Evolutionary conservation across 2,113 vertebrate genomes (phyloP), one percentile per base, ranked within the genome.

Genomic region (Pitta sordida): DNA sequence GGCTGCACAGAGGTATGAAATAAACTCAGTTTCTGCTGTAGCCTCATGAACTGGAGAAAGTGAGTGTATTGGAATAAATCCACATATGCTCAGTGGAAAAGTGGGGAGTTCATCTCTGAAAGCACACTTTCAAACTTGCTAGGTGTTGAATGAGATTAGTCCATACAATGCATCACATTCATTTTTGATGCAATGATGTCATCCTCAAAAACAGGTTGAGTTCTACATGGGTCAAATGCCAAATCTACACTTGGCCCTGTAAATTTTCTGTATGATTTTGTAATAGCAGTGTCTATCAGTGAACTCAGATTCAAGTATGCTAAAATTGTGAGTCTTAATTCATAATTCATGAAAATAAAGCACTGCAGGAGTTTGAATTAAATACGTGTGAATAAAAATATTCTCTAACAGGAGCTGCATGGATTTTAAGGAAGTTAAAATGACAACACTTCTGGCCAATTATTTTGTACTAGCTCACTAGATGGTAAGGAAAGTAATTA

Each of bases 1-100:
- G 95, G 96, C 96, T 93, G 82, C 78, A 74, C 9, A 30, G 68
- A 60, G n/a, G 59, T 76, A 88, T 88, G 91, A 96, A 96, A 94
- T 62, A 89, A 97, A 96, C 79, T 88, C 74, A 24, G 19, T 55
- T 43, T 75, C 82, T 79, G 74, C 49, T 51, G 79, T 91, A 94
- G 83, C 36, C 53, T 92, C 79, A 86, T 52, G 83, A 94, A 23
- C n/a, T 48, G 83, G 48, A 70, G 80, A 79, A 27, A 43, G 39
- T 39, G 90, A 92, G 36, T 73, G 26, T 53, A n/a, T 37, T 94
- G 83, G 88, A 96, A 95, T 34, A 84, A 73, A 30, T 46, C 90
- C 68, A 48, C 85, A 78, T 73, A 88, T 0, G 0, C 23, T 92
- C 88, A 90, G 76, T 86, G 93, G 73, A 68, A 75, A 94, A 86